Evolutionary conservation across 2,888 invertebrate genomes (phyloP).

Genomic region (Arctia plantaginis): DNA sequence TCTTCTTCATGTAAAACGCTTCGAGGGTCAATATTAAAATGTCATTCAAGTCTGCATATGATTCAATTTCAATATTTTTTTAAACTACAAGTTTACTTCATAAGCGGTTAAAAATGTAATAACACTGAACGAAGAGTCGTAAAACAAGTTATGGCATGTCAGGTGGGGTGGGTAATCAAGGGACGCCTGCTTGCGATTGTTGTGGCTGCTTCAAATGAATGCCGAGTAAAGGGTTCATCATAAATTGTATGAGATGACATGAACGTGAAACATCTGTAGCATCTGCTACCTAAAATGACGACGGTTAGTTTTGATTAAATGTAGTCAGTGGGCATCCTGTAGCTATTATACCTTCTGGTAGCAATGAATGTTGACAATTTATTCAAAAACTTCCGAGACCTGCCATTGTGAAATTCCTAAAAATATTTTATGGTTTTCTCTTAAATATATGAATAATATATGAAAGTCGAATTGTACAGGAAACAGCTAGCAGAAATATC

Average conservation of each 20-base stretch:
- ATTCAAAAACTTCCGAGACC: neutral
- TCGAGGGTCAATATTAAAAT: neutral
- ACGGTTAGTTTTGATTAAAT: neutral
- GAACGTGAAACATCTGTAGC: conserved; percentile 20
- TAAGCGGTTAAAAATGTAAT: conserved; percentile 33
- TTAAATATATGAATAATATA: too few relatives aligned
- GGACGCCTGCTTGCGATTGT: conserved; percentile 40
- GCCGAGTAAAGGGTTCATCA: conserved; percentile 30
- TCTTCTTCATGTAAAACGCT: neutral
- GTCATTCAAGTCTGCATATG: neutral
- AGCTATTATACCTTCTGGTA: neutral
- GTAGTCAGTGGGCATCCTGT: neutral
- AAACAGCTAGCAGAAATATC: too few relatives aligned
- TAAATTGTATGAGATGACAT: conserved; percentile 43
- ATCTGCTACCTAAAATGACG: conserved; percentile 16
- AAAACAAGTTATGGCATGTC: conserved; percentile 43
- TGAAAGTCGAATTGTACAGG: too few relatives aligned
- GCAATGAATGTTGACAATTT: neutral
- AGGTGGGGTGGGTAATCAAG: conserved; percentile 45
- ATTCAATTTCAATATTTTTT: neutral
- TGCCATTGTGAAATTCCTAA: neutral
- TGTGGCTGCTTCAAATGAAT: conserved; percentile 42
- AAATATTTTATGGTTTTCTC: neutral
- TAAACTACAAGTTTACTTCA: neutral
- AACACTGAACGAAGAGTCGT: conserved; percentile 43